A percentile compares a stretch with the other conserved stretches of the same genome.
phyloP scores from a whole-genome alignment of 1,140 invertebrate species.

The Tigriopus japonicus region DNA sequence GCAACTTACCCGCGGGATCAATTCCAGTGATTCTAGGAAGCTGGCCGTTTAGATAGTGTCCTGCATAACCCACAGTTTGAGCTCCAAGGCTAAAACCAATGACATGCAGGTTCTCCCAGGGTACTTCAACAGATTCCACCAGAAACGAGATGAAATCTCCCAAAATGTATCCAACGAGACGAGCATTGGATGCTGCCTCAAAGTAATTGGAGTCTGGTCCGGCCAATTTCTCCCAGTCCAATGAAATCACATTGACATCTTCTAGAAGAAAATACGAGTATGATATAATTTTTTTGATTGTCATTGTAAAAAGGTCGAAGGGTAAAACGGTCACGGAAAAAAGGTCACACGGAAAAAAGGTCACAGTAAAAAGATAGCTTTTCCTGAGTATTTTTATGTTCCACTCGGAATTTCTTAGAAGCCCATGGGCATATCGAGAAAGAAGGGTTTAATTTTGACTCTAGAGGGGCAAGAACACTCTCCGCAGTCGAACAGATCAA shows the following conservation, averaged over 20 bases:
- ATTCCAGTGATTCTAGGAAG: not conserved
- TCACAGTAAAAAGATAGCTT: no score
- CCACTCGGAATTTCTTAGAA: no score
- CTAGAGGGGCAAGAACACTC: no score
- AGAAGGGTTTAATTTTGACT: no score
- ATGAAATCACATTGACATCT: not conserved
- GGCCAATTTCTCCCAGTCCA: not conserved
- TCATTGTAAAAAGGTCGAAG: no score
- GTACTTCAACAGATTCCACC: constrained; percentile 10
- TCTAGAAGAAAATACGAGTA: not conserved
- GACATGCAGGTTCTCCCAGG: constrained; percentile 16
- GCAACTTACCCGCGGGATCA: constrained; percentile 9
- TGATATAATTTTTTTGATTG: not conserved
- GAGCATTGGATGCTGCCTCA: constrained; percentile 32
- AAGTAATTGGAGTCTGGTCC: constrained; percentile 33
- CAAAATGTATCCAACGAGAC: constrained; percentile 33
- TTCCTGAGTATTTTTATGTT: no score
- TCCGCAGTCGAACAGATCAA: no score
- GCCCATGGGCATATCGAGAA: no score
- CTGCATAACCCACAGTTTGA: constrained; percentile 8
- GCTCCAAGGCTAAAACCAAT: constrained; percentile 19
- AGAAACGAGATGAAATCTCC: constrained; percentile 19
- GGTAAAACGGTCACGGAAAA: no score
- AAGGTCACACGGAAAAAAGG: no score
- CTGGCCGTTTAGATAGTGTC: not conserved